Evolutionary conservation across 2,797 vertebrate species (phyloP), one percentile per base, ranked within the genome.

Genomic region (Hozukius guyotensis): DNA sequence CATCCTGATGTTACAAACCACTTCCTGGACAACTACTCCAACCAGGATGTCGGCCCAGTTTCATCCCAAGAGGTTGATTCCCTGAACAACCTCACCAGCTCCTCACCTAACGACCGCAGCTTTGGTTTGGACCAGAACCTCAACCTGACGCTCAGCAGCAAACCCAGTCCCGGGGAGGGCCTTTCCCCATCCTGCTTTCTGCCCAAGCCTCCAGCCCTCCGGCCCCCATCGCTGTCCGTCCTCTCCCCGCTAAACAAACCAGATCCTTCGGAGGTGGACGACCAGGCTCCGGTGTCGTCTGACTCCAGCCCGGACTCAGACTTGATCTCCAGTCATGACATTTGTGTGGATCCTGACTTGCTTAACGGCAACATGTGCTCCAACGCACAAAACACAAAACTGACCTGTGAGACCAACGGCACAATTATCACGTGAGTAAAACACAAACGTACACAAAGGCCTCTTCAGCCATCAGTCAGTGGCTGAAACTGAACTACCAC

Each of bases 351-450:
- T 87, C 94, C 96, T 14, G 83, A 91, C 1, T 66, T 94, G 9
- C 34, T 94, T 60, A 95, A 95, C 32, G 93, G 93, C 69, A 95
- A 95, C 82, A 57, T 85, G 63, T 90, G 77, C 66, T 83, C 83
- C 74, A 85, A 85, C 62, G 20, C 55, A 53, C 68, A 74, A 5
- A 79, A 81, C 34, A 24, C 73, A 59, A 92, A 90, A 78, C 61
- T 82, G 38, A 69, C 59, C 86, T 82, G 85, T 67, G 90, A 95
- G 91, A 87, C 88, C 90, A 96, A 93, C 83, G 95, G 95, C 8
- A 92, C 95, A 63, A 94, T 97, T 75, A 97, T 98, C 94, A 98
- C 96, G 98, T 99, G 96, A 97, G 98, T 99, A 93, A 65, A 24
- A 53, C 27, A 75, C n/a, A 16, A 55, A 78, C 22, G 13, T 8